Evolutionary conservation across 2,888 invertebrate species (phyloP).

Genomic region (Nesidiocoris tenuis): DNA sequence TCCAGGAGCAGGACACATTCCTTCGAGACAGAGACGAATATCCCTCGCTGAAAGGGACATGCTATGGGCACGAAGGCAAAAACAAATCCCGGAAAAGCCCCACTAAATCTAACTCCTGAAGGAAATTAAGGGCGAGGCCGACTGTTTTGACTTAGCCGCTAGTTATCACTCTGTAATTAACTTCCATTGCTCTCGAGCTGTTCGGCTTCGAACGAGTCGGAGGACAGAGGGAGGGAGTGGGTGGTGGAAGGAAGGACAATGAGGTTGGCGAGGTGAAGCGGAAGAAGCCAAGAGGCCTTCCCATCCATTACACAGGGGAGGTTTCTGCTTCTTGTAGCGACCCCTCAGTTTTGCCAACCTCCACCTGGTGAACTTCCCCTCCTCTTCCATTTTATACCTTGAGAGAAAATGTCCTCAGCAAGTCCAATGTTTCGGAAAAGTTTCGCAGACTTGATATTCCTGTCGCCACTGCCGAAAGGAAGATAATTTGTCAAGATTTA

Average conservation of each 20-base stretch:
- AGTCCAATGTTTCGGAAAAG: constrained; percentile 37
- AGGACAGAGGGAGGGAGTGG: constrained; percentile 21
- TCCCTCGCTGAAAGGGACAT: not conserved
- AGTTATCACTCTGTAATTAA: constrained; percentile 36
- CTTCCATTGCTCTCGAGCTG: constrained; percentile 32
- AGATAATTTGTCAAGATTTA: constrained; percentile 40
- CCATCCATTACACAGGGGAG: constrained; percentile 29
- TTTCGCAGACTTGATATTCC: constrained; percentile 31
- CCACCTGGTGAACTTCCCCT: not conserved
- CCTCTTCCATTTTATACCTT: not conserved
- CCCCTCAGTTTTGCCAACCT: not conserved
- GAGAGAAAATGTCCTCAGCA: not conserved
- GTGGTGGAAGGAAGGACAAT: constrained; percentile 4
- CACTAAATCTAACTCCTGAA: constrained; percentile 35
- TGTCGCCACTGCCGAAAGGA: constrained; percentile 18
- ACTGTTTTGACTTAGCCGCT: constrained; percentile 35
- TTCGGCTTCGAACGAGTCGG: not conserved
- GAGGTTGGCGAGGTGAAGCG: not conserved
- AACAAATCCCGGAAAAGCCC: constrained; percentile 24
- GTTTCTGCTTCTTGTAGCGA: not conserved
- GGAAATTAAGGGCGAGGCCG: constrained; percentile 28
- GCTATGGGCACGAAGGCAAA: constrained; percentile 3
- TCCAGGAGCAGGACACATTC: not conserved
- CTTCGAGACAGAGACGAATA: not conserved
- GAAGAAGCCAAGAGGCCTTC: constrained; percentile 10